Evolutionary conservation across 2,888 invertebrate species (phyloP), one percentile per base, ranked within the genome.

Genomic region (Metellina segmentata): DNA sequence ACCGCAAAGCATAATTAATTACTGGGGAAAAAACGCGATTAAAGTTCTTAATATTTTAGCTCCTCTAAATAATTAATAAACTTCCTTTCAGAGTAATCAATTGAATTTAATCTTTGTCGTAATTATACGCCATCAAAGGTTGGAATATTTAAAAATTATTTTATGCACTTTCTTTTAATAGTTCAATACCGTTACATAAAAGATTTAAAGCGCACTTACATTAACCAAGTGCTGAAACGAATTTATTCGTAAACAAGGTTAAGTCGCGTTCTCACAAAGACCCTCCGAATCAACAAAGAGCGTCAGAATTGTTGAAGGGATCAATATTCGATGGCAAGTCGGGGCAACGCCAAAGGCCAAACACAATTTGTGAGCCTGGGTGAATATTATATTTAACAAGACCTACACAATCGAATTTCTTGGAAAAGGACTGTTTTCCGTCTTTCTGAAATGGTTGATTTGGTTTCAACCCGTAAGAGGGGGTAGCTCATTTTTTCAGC

Each of bases 351-450:
- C 61, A 61, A 61, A 61, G 61, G 61, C 61, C 61, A 61, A 61
- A 61, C 6, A 8, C 48, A 51, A 51, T 52, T n/a, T 34, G 48
- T 16, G 61, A 34, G 71, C 1, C 61, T 16, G 61, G 74, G 52
- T 53, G 83, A 74, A 85, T 75, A 74, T 85, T 53, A 85, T 85
- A 74, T 85, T 74, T 85, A 75, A 85, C 74, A 74, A 85, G 83
- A 16, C 74, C 20, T 34, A 34, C 9, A n/a, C 83, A 74, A 71
- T 82, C 82, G 82, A 48, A 51, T 70, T 49, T 72, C 71, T 61
- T 53, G 53, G 61, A 9, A 53, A 61, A 53, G 48, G 6, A n/a
- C 34, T 69, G 52, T 81, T 82, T 72, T 49, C 19, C 48, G n/a
- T n/a, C 20, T 19, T 77, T 49, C n/a, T 16, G 7, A 51, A 77